A percentile compares a stretch with the other conserved stretches of the same genome.
Evolutionary conservation across 2,888 invertebrate genomes (phyloP).

Genomic region (Mimachlamys varia): DNA sequence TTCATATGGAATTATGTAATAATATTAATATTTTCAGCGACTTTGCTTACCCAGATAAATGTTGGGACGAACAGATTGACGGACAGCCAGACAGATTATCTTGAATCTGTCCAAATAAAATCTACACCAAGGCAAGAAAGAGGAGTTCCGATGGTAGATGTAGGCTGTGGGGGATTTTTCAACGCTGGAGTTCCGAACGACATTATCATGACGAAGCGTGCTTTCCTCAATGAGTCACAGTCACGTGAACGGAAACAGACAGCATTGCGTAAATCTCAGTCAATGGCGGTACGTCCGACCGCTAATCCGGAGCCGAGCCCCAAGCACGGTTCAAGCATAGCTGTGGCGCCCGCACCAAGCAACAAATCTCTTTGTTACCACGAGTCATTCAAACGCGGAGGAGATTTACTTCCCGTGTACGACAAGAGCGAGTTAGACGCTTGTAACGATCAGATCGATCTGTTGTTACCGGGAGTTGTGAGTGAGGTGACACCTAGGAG

Average conservation of each 20-base stretch:
- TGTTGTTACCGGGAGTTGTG: constrained; percentile 43
- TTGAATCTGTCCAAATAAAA: background rate
- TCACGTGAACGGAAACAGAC: background rate
- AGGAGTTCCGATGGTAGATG: background rate
- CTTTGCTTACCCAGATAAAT: background rate
- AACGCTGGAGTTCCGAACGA: background rate
- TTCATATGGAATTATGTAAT: no score
- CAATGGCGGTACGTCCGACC: background rate
- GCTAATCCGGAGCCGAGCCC: background rate
- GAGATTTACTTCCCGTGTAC: constrained; percentile 36
- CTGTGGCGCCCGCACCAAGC: background rate
- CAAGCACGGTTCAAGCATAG: background rate
- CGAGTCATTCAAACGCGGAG: constrained; percentile 13
- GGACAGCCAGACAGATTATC: background rate
- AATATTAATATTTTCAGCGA: background rate
- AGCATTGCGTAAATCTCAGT: constrained; percentile 8
- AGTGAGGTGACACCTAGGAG: constrained; percentile 40
- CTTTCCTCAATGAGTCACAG: background rate
- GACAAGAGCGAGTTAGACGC: constrained; percentile 45
- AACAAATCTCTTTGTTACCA: background rate
- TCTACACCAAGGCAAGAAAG: background rate
- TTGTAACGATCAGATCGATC: constrained; percentile 42
- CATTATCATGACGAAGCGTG: background rate
- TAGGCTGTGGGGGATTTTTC: background rate
- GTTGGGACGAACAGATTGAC: constrained; percentile 1